Conservation (phyloP, 2,888 invertebrate genomes). For the Temnothorax unifasciatus region DNA sequence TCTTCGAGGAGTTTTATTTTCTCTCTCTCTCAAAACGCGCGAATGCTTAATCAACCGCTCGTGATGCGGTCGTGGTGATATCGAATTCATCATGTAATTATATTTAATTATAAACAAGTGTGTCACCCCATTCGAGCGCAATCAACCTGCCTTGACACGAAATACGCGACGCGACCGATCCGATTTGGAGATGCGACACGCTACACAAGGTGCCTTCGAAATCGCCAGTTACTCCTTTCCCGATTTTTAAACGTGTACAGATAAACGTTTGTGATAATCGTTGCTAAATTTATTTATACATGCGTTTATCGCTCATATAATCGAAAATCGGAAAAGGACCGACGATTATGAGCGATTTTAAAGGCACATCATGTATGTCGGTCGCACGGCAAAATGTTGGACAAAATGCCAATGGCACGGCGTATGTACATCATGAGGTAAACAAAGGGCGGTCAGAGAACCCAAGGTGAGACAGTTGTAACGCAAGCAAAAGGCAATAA, state of each 20-base stretch:
- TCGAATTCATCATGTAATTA: not conserved
- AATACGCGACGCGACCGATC: conserved; percentile 40
- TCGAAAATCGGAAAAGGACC: not conserved
- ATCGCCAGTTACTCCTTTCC: not conserved
- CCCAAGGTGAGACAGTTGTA: conserved; percentile 29
- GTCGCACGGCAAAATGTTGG: not conserved
- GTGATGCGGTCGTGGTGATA: not conserved
- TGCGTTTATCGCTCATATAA: no score
- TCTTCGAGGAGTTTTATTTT: conserved; percentile 16
- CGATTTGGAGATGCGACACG: conserved; percentile 4
- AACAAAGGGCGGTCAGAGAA: conserved; percentile 32
- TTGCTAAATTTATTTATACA: no score
- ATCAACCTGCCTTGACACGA: conserved; percentile 39
- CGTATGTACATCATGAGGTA: conserved; percentile 43
- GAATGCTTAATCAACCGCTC: not conserved
- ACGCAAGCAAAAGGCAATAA: conserved; percentile 62
- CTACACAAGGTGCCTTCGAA: not conserved
- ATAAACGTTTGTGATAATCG: not conserved
- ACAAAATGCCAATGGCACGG: conserved; percentile 25
- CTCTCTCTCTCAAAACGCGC: not conserved
- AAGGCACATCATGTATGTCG: not conserved
- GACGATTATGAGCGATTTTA: not conserved
- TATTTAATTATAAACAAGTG: conserved; percentile 16
- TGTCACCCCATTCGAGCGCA: conserved; percentile 52
- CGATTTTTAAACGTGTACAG: not conserved